Evolutionary conservation across 64 coral and sea anemone species (phyloP).

Genomic region (Pocillopora damicornis): DNA sequence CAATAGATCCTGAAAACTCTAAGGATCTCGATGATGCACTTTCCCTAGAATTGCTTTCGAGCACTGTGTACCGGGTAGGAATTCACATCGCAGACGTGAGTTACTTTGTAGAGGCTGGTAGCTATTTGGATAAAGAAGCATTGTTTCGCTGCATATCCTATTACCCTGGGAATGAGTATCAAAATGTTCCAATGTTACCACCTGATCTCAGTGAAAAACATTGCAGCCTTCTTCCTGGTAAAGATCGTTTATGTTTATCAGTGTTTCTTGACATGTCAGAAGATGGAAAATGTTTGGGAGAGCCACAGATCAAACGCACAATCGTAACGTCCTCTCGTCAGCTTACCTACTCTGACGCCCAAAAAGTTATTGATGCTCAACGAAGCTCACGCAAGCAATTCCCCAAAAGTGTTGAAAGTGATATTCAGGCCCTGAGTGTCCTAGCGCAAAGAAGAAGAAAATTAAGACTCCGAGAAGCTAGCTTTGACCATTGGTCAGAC

Average conservation of each 20-base stretch:
- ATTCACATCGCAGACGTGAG: slow-evolving; percentile 82
- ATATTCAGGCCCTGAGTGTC: not conserved
- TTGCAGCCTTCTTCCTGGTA: slow-evolving; percentile 62
- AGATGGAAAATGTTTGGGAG: slow-evolving; percentile 21
- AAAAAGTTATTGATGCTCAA: slow-evolving; percentile 40
- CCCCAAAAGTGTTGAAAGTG: not conserved
- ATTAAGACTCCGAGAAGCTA: slow-evolving; percentile 27
- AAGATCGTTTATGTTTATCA: slow-evolving; percentile 64
- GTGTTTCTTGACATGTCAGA: slow-evolving; percentile 46
- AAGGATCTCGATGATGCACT: slow-evolving; percentile 91
- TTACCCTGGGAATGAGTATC: slow-evolving; percentile 47
- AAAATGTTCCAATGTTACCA: slow-evolving; percentile 71
- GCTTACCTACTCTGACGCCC: slow-evolving; percentile 54
- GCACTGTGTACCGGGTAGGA: slow-evolving; percentile 44
- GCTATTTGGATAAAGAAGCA: slow-evolving; percentile 66
- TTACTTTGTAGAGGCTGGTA: slow-evolving; percentile 60
- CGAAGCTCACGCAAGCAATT: not conserved
- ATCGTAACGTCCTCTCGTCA: slow-evolving; percentile 43
- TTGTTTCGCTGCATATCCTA: slow-evolving; percentile 54
- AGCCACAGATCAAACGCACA: slow-evolving; percentile 54
- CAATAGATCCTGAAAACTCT: slow-evolving; percentile 64
- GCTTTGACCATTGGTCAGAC: slow-evolving; percentile 41
- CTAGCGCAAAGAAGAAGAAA: slow-evolving; percentile 43
- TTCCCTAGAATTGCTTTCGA: slow-evolving; percentile 37
- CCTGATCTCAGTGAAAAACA: slow-evolving; percentile 58